Conservation (phyloP, 2,113 vertebrate genomes). For the Lates calcarifer region DNA sequence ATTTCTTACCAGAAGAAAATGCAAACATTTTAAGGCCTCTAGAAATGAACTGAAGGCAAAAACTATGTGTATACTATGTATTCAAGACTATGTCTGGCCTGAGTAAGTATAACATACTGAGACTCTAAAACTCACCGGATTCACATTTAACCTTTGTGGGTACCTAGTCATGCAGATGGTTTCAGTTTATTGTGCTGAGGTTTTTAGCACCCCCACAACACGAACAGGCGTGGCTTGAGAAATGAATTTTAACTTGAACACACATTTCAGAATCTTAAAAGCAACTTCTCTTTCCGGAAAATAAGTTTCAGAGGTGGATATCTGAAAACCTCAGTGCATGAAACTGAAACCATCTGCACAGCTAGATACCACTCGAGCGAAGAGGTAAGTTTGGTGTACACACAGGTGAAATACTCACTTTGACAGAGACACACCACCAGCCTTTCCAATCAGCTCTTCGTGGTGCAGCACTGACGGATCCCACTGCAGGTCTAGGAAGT, state of each 20-base stretch:
- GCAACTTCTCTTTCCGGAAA: background rate
- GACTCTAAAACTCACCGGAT: background rate
- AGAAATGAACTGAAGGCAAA: too few relatives aligned
- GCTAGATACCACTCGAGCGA: too few relatives aligned
- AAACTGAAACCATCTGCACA: background rate
- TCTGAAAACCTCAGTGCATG: background rate
- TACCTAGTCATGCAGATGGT: background rate
- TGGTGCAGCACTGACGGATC: constrained; percentile 93
- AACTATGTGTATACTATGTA: too few relatives aligned
- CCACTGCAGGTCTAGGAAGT: constrained; percentile 92
- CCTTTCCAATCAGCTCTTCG: constrained; percentile 94
- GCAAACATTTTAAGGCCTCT: too few relatives aligned
- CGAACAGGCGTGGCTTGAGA: too few relatives aligned
- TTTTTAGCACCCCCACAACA: background rate
- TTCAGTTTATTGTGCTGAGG: constrained; percentile 19
- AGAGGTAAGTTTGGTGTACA: background rate
- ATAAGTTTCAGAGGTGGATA: background rate
- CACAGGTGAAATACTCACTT: constrained; percentile 86
- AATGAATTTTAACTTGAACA: background rate
- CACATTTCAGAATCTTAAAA: too few relatives aligned
- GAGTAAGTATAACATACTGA: too few relatives aligned
- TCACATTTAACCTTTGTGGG: background rate
- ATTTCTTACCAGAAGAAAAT: too few relatives aligned
- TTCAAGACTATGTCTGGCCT: too few relatives aligned
- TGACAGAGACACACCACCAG: constrained; percentile 93